Conservation (phyloP, 1,140 invertebrate species). For the Metaphire vulgaris region DNA sequence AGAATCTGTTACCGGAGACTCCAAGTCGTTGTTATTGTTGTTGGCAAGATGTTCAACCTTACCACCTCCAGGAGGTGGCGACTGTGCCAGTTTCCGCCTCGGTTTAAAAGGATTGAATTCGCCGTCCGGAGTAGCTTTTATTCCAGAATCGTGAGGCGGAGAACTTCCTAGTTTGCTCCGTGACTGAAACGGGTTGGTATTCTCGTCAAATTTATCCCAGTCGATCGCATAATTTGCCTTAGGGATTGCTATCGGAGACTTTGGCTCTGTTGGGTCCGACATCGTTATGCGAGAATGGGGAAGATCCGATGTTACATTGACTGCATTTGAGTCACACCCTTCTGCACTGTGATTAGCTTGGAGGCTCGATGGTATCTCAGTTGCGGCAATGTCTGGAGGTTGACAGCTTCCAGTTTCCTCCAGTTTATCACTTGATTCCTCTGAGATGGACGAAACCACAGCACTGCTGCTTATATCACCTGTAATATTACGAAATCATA, state of each 20-base stretch:
- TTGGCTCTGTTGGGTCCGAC: background rate
- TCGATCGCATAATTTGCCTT: constrained; percentile 17
- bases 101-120: constrained; percentile 17
- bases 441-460: no score
- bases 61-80: background rate
- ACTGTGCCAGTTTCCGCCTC: constrained; percentile 3
- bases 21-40: background rate
- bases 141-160: background rate
- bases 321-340: no score
- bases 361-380: no score
- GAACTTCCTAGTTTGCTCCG: constrained; percentile 1
- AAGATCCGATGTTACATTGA: no score
- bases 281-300: background rate
- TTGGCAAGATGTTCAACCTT: background rate
- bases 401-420: no score
- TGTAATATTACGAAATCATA: no score
- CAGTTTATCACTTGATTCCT: no score
- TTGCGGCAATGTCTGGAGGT: no score
- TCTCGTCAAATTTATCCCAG: constrained; percentile 27
- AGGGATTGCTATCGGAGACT: constrained; percentile 7
- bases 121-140: background rate
- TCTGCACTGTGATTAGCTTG: no score
- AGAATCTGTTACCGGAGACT: no score
- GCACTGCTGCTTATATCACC: no score
- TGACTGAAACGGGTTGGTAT: constrained; percentile 15